Evolutionary conservation across 23 tunicate species (phyloP).

Genomic region (Ascidia mentula): DNA sequence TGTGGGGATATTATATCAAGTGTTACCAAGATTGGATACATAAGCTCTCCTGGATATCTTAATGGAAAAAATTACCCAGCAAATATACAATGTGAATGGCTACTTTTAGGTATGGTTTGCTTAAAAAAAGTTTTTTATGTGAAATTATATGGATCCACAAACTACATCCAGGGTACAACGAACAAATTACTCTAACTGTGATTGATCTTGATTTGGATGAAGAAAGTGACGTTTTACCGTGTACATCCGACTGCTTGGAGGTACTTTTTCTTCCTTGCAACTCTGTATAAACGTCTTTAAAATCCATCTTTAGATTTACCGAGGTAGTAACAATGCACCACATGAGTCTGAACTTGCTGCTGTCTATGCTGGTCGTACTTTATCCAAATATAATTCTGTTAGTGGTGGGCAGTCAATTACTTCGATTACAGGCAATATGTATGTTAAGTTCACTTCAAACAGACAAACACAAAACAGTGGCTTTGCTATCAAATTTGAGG

Average conservation of each 20-base stretch:
- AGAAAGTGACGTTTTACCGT: not conserved
- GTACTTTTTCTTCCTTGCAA: not conserved
- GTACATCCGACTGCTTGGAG: not conserved
- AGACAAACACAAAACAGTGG: not conserved
- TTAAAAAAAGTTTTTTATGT: not conserved
- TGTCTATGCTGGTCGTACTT: not conserved
- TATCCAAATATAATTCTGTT: not conserved
- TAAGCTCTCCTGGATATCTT: slow-evolving; percentile 46
- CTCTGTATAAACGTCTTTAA: not conserved
- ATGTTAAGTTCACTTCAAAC: not conserved
- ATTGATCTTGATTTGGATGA: not conserved
- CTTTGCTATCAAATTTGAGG: not conserved
- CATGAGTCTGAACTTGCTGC: not conserved
- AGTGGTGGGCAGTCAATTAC: not conserved
- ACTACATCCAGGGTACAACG: not conserved
- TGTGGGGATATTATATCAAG: slow-evolving; percentile 41
- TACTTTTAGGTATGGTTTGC: slow-evolving; percentile 6
- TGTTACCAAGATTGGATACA: slow-evolving; percentile 4
- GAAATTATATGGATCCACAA: not conserved
- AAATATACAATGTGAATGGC: slow-evolving; percentile 23
- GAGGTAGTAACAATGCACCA: not conserved
- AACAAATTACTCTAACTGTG: not conserved
- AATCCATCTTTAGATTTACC: not conserved
- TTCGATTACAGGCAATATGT: not conserved
- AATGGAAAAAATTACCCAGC: slow-evolving; percentile 18